Conservation (phyloP, 2,797 vertebrate species). For the Sciurus vulgaris region DNA sequence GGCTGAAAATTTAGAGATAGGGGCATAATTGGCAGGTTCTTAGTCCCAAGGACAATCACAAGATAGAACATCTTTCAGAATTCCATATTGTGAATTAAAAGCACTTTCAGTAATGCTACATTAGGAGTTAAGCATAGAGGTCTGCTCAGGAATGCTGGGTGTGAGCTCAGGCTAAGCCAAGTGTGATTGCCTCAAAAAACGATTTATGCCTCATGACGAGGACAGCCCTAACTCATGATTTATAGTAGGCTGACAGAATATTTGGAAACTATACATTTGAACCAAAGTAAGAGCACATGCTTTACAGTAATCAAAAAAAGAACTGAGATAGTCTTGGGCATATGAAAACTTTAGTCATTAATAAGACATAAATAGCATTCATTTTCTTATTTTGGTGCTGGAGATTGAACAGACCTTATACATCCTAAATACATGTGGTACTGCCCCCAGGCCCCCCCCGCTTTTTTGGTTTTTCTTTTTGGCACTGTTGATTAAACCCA, state of each 20-base stretch:
- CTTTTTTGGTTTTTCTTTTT: too few relatives aligned
- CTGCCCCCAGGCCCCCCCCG: neutral
- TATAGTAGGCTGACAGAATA: neutral
- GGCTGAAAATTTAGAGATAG: neutral
- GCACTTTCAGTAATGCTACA: neutral
- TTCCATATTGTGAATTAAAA: constrained; percentile 11
- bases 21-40: neutral
- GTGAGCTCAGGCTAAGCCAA: constrained; percentile 34
- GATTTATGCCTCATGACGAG: constrained; percentile 24
- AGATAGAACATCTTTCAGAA: constrained; percentile 11
- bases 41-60: neutral
- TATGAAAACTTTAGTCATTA: constrained; percentile 48
- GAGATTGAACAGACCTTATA: neutral
- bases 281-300: neutral
- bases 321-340: neutral
- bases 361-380: constrained; percentile 34
- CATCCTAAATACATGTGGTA: neutral
- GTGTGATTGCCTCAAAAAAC: neutral
- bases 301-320: neutral
- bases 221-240: neutral
- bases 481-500: too few relatives aligned
- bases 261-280: constrained; percentile 36
- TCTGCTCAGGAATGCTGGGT: constrained; percentile 19
- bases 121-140: neutral
- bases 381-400: neutral